phyloP scores from a whole-genome alignment of 2,113 vertebrate species.

The Corythaixoides concolor region DNA sequence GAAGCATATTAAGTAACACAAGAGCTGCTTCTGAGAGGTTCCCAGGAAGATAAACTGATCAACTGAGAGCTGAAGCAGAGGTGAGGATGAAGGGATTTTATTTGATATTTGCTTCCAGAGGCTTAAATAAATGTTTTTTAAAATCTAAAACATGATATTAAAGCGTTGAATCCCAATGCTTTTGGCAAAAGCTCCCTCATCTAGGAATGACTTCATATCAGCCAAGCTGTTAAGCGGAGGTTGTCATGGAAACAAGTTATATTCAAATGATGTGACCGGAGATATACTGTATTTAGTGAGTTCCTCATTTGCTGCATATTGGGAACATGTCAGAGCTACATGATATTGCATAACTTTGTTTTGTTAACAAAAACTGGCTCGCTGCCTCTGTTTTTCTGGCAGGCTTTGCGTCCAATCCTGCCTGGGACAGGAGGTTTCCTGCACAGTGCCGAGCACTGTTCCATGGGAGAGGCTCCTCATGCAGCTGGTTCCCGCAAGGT shows the following conservation, averaged over 20 bases:
- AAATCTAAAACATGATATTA: constrained; percentile 34
- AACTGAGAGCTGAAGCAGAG: neutral
- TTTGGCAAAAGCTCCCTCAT: constrained; percentile 69
- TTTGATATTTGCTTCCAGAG: constrained; percentile 44
- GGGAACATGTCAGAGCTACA: constrained; percentile 67
- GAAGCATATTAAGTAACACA: constrained; percentile 53
- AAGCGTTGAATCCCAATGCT: constrained; percentile 46
- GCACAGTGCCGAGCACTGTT: neutral
- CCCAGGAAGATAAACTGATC: constrained; percentile 44
- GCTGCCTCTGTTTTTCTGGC: constrained; percentile 11
- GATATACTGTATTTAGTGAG: constrained; percentile 70
- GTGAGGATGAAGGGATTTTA: constrained; percentile 43
- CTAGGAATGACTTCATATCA: constrained; percentile 73
- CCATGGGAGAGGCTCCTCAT: neutral
- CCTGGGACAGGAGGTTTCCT: neutral
- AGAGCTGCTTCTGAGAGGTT: constrained; percentile 2
- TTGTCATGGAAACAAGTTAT: constrained; percentile 79
- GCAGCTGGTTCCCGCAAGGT: neutral
- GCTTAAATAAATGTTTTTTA: constrained; percentile 49
- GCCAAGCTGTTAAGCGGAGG: constrained; percentile 71
- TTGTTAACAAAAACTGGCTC: constrained; percentile 59
- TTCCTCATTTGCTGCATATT: constrained; percentile 69
- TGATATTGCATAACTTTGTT: constrained; percentile 70
- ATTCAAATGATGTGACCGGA: constrained; percentile 72
- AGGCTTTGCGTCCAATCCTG: neutral